Base-by-base conservation (phyloP, 2,797 vertebrate species). In the Chloroceryle amazona region DNA sequence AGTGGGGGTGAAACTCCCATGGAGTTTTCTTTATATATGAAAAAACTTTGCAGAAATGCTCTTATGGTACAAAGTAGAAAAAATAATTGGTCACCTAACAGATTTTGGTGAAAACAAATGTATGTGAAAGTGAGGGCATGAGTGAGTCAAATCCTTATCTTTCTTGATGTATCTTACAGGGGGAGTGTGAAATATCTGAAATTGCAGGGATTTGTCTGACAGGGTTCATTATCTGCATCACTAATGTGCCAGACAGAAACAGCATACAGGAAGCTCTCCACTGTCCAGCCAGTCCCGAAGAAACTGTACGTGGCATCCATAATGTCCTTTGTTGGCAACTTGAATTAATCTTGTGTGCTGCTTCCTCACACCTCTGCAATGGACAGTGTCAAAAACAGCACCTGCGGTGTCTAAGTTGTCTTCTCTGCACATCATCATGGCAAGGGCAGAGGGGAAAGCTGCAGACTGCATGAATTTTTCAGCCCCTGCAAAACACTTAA, bases 381-480 rank as follows among this genome's bases (percentile, higher is more conserved):
- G 26, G 26, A 28, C 75, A 54, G 31, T 70, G 78, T 91, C 68
- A 91, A 67, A 85, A 88, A 3, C 75, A 90, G 20, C 72, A 93
- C 89, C 85, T 70, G 58, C 0, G 67, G n/a, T 65, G 83, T 72
- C 67, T 89, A 79, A 62, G 33, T 63, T 80, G 63, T 89, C 81
- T 68, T 72, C 42, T 60, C 74, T 33, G 15, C 60, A 74, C 51
- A 82, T 88, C 81, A 35, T 57, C 47, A 14, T 22, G 60, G 49
- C 52, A 94, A 92, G 75, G 75, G 41, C 84, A 94, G 84, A 93
- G 68, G 78, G 55, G 35, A 85, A 78, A 83, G 67, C 91, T 84
- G 39, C 31, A 35, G 91, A 75, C 85, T 87, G 44, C 28, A 13
- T 62, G 47, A 89, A 74, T 61, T 74, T 86, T 82, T 74, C 47